Percentiles rank a stretch among this genome's conserved stretches.
These are phyloP conservation scores for Lethenteron camtschaticum DNA, from an alignment of 2,113 vertebrate genomes.

Conservation along the genomic window DNA sequence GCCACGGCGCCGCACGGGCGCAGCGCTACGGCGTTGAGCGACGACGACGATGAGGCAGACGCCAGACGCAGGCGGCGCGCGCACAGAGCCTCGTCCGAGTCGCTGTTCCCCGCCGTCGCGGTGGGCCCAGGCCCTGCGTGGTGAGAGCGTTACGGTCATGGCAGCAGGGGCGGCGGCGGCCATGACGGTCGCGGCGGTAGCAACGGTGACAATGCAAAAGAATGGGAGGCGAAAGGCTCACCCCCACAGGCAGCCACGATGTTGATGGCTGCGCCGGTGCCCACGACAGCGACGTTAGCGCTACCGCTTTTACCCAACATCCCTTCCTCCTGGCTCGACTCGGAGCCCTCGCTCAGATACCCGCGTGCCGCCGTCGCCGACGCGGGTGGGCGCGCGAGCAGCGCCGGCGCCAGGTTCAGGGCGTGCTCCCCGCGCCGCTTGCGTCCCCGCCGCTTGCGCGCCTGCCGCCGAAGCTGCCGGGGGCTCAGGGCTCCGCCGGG, in stretches of 20 bases:
- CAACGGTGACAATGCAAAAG: too few relatives aligned
- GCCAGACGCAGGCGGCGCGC: slow-evolving; percentile 36
- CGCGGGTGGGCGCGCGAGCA: background rate
- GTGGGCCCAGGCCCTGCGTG: slow-evolving; percentile 12
- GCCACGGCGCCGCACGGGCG: background rate
- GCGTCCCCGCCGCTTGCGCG: slow-evolving; percentile 51
- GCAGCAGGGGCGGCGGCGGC: too few relatives aligned
- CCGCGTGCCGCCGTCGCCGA: slow-evolving; percentile 15
- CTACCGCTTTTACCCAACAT: slow-evolving; percentile 23
- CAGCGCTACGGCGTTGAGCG: background rate
- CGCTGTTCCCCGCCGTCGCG: slow-evolving; percentile 38
- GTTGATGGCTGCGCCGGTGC: too few relatives aligned
- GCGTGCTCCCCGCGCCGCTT: slow-evolving; percentile 48
- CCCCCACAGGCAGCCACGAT: too few relatives aligned
- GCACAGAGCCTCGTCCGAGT: slow-evolving; percentile 48
- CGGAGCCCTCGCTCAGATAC: slow-evolving; percentile 58
- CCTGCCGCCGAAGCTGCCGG: slow-evolving; percentile 48
- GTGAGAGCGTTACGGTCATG: too few relatives aligned
- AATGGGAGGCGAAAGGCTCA: too few relatives aligned
- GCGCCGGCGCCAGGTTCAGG: slow-evolving; percentile 26
- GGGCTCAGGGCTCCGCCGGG: slow-evolving; percentile 33
- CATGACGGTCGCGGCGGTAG: too few relatives aligned
- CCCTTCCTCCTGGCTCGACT: slow-evolving; percentile 62
- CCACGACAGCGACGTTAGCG: too few relatives aligned
- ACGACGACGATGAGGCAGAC: slow-evolving; percentile 15